A percentile compares a stretch with the other conserved stretches of the same genome.
Evolutionary conservation across 2,888 invertebrate genomes (phyloP).

Genomic region (Dinocampus coccinellae): DNA sequence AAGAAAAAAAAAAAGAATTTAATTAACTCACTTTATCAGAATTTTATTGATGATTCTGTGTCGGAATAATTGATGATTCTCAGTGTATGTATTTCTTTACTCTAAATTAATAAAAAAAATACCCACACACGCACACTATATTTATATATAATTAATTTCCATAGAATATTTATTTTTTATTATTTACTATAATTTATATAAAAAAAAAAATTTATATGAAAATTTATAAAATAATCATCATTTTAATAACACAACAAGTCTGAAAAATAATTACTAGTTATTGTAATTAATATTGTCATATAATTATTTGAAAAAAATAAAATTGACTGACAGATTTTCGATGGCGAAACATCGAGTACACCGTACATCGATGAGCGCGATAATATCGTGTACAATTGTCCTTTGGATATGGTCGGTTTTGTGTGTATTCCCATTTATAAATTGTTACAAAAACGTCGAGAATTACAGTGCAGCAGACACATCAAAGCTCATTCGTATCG

Average conservation of each 20-base stretch:
- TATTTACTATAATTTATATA: no score
- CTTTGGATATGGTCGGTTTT: conserved; percentile 16
- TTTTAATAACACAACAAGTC: no score
- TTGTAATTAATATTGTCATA: no score
- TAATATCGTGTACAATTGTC: conserved; percentile 10
- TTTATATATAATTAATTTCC: neutral
- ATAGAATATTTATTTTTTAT: neutral
- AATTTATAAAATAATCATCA: no score
- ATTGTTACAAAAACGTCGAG: conserved; percentile 53
- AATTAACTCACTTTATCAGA: neutral
- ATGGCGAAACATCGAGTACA: conserved; percentile 21
- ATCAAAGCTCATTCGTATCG: conserved; percentile 67
- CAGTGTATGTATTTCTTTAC: neutral
- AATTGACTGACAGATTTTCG: neutral
- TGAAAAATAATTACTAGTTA: no score
- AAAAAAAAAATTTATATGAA: no score
- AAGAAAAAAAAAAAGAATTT: no score
- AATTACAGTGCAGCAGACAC: conserved; percentile 68
- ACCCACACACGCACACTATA: no score
- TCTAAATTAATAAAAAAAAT: neutral
- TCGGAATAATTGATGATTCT: conserved; percentile 3
- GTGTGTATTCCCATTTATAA: conserved; percentile 41
- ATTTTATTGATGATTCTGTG: neutral
- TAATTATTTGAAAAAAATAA: no score
- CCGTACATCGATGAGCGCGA: conserved; percentile 15